Evolutionary conservation across 2,113 vertebrate species (phyloP), one percentile per base, ranked within the genome.

Genomic region (Campylorhamphus procurvoides): DNA sequence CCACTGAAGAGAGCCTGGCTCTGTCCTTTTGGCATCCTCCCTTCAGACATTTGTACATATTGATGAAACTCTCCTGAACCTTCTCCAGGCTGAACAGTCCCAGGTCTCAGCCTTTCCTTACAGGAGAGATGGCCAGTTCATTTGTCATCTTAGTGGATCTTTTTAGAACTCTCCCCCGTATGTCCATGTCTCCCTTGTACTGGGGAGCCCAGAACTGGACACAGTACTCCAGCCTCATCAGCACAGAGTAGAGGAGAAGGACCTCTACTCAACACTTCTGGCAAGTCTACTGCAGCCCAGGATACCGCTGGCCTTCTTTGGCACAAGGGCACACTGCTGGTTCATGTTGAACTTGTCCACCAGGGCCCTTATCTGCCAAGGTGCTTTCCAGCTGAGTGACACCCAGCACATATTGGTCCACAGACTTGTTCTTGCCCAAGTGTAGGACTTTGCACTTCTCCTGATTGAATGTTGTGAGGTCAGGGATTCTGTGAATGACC

Each of bases 361-460:
- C 27, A 50, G 42, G 28, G 27, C 52, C 39, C 17, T 72, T 67
- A 17, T 8, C 24, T 58, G 56, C 56, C 75, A 23, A 37, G 42
- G 39, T 53, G 25, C 22, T 67, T 76, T n/a, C 44, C 58, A 79
- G 39, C 20, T 76, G 29, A 29, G 35, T 72, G 28, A 35, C 35
- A 17, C 50, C 6, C 52, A 55, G 42, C 39, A 20, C 1, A 0
- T 42, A 4, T 2, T 77, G 35, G 22, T 85, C 28, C 17, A 9
- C 15, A 14, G 17, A 14, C 7, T 44, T 71, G 42, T 83, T 90
- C 44, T 53, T 79, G 18, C 11, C 18, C 18, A n/a, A 10, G 1
- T 62, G 6, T 39, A 88, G 39, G 49, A 80, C 22, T 71, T 62
- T 19, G 31, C 37, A 9, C 29, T 79, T 79, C 31, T 66, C 16